Evolutionary conservation across 2,113 vertebrate species (phyloP), one percentile per base, ranked within the genome.

Genomic region (Elgaria multicarinata): DNA sequence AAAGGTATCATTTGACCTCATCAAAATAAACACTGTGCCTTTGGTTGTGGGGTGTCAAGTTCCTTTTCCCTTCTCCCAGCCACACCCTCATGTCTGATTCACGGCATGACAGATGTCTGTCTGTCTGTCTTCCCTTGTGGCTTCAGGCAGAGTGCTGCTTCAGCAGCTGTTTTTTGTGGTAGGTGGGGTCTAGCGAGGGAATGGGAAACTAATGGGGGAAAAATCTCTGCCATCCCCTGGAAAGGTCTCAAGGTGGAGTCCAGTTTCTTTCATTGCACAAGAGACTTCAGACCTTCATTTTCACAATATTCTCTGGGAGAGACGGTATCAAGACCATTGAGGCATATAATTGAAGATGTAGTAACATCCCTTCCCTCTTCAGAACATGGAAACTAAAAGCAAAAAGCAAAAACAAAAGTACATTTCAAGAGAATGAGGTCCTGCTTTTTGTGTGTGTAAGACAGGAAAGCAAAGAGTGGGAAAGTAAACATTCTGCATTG

Each of bases 101-200:
- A 92, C 84, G 16, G 93, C 1, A 0, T 94, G 93, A 83, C 95
- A 92, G 92, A 69, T 50, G 46, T 50, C 46, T 91, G 93, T 93
- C 92, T 95, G 93, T 90, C 62, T 76, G 75, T 12, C 89, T 93
- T 93, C 95, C 92, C 93, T 93, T 74, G 92, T 91, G 93, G 88
- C 91, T 83, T 86, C 1, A 1, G 71, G 62, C 44, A 0, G 72
- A 83, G 31, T 31, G n/a, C 82, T 42, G 84, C 44, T 67, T 87
- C 79, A 83, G 79, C 95, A 96, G 95, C 94, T 95, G 93, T 86
- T 94, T n/a, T 86, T 42, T 14, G 0, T 14, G 58, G 58, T 76
- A 53, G 76, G 67, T 18, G 69, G n/a, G 83, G 50, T 0, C 86
- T 83, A n/a, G 91, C 16, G 80, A 62, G 74, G 83, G 80, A 90